These are phyloP conservation scores for Coelinius sp. DNA, from an alignment of 2,888 invertebrate species.

Conservation along the genomic window DNA sequence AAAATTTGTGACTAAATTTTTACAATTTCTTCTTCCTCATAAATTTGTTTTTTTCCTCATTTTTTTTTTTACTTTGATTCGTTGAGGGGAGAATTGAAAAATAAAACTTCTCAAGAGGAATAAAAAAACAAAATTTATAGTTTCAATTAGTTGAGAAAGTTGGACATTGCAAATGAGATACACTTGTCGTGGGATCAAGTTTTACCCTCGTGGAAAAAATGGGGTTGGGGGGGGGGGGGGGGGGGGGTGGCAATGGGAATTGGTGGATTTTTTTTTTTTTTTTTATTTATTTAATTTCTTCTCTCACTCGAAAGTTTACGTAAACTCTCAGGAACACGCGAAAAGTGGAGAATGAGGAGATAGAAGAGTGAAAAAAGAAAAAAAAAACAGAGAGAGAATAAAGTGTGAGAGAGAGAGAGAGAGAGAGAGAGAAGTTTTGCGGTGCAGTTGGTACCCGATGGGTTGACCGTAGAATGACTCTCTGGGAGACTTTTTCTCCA, in stretches of 20 bases:
- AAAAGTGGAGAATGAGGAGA: slow-evolving; percentile 13
- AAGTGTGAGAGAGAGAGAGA: background rate
- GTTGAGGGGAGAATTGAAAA: background rate
- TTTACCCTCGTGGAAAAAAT: background rate
- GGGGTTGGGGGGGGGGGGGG: too few species aligned
- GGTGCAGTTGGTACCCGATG: slow-evolving; percentile 5
- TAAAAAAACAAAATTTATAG: slow-evolving; percentile 13
- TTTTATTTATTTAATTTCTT: background rate
- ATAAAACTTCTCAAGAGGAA: background rate
- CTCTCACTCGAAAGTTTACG: slow-evolving; percentile 24
- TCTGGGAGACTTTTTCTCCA: slow-evolving; percentile 32
- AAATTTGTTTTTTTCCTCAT: background rate
- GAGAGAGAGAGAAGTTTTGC: background rate
- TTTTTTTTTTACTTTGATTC: background rate
- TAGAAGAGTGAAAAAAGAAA: slow-evolving; percentile 22
- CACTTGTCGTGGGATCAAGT: slow-evolving; percentile 26
- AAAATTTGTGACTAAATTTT: background rate
- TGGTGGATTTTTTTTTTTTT: too few species aligned
- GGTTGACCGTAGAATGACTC: slow-evolving; percentile 27
- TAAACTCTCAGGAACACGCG: slow-evolving; percentile 15
- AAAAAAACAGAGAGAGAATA: background rate
- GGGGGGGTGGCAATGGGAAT: background rate
- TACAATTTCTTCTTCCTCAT: background rate
- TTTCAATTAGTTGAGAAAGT: slow-evolving; percentile 26
- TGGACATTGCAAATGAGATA: slow-evolving; percentile 34